Evolutionary conservation across 2,113 vertebrate genomes (phyloP).

Genomic region (Arvicanthis niloticus): DNA sequence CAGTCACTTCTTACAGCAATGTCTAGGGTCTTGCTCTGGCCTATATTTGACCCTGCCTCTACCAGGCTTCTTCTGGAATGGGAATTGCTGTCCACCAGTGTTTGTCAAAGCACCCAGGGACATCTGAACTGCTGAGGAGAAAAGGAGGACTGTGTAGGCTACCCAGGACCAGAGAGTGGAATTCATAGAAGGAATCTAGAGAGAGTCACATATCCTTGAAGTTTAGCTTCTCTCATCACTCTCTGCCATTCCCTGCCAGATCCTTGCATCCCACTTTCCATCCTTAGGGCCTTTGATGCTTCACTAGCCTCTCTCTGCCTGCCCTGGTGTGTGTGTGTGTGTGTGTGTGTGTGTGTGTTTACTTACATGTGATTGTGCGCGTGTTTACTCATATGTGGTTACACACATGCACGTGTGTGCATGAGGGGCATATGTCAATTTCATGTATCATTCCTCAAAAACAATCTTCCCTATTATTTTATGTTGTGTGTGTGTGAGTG

Average conservation of each 20-base stretch:
- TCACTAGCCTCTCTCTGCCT: neutral
- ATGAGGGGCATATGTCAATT: neutral
- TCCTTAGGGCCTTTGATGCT: neutral
- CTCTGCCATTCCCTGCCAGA: neutral
- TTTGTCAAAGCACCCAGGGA: neutral
- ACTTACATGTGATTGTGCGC: too few species aligned
- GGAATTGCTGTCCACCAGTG: too few species aligned
- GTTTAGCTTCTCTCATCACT: neutral
- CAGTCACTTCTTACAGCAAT: neutral
- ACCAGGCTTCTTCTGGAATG: neutral
- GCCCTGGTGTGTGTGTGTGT: too few species aligned
- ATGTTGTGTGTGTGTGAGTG: neutral
- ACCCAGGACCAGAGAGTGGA: neutral
- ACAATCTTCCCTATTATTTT: neutral
- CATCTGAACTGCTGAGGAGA: rapidly evolving
- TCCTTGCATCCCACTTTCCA: neutral
- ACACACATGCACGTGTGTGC: neutral
- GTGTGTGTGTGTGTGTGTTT: neutral
- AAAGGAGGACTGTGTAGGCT: neutral
- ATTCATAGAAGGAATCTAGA: neutral
- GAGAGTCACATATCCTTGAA: too few species aligned
- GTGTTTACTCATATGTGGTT: neutral
- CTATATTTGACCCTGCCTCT: neutral
- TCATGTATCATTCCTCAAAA: neutral
- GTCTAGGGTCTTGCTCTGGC: neutral